A percentile compares a stretch with the other conserved stretches of the same genome.
phyloP scores from a whole-genome alignment of 2,888 invertebrate genomes.

The Leptothorax acervorum region DNA sequence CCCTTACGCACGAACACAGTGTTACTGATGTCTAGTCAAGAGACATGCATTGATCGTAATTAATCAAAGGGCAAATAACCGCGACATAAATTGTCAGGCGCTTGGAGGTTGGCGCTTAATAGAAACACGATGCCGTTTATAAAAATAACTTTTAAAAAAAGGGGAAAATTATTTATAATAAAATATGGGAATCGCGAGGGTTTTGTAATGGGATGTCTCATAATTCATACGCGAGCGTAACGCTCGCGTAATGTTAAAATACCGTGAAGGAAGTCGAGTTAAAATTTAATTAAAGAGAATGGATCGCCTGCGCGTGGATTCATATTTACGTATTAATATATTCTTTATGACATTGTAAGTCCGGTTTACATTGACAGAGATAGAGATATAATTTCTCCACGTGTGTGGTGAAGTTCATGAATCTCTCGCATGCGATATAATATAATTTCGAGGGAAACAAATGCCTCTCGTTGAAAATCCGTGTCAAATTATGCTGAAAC shows the following conservation, averaged over 20 bases:
- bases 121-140: neutral
- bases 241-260: neutral
- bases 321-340: conserved; percentile 12
- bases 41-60: conserved; percentile 2
- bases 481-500: neutral
- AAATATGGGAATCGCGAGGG: neutral
- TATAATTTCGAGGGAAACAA: neutral
- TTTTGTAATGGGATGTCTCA: neutral
- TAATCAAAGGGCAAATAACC: neutral
- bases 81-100: conserved; percentile 3
- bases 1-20: neutral
- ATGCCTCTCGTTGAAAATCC: neutral
- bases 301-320: neutral
- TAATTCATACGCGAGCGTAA: neutral
- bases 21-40: neutral
- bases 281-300: conserved; percentile 22
- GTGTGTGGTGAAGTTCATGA: neutral
- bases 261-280: neutral
- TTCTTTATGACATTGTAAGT: neutral
- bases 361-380: neutral
- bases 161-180: neutral
- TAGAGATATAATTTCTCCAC: neutral
- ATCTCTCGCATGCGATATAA: neutral
- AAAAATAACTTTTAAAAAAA: neutral
- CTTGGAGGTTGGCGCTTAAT: conserved; percentile 2